Percentiles rank a stretch among this genome's conserved stretches.
phyloP scores from a whole-genome alignment of 2,888 invertebrate species.

The Paralinhomoeus sp. region DNA sequence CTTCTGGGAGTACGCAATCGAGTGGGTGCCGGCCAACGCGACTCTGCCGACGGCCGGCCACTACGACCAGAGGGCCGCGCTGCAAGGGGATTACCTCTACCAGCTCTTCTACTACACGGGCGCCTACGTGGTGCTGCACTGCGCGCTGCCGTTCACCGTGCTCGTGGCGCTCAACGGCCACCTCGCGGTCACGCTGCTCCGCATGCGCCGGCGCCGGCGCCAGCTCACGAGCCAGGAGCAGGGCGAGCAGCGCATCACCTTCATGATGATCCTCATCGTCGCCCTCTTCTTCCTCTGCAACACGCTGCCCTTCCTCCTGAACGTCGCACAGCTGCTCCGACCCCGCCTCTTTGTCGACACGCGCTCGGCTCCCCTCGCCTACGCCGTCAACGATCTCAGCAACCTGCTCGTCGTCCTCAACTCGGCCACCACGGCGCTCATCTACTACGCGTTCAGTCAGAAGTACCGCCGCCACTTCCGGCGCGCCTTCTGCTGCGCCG shows the following conservation, averaged over 20 bases:
- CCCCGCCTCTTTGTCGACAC: neutral
- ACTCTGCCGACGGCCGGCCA: slow-evolving; percentile 6
- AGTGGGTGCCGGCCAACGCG: slow-evolving; percentile 5
- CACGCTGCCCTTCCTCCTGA: slow-evolving; percentile 11
- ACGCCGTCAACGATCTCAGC: slow-evolving; percentile 17
- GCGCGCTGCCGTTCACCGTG: slow-evolving; percentile 18
- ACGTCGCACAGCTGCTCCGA: neutral
- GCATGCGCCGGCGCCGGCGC: slow-evolving; percentile 12
- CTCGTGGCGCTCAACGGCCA: slow-evolving; percentile 17
- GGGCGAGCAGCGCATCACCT: slow-evolving; percentile 17
- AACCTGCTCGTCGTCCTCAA: slow-evolving; percentile 19
- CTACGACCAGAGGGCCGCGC: no score
- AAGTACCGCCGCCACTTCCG: slow-evolving; percentile 12
- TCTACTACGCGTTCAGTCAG: slow-evolving; percentile 18
- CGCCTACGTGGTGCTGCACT: slow-evolving; percentile 19
- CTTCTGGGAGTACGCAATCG: slow-evolving; percentile 19
- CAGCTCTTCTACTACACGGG: slow-evolving; percentile 18
- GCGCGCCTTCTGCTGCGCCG: neutral
- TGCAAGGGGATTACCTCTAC: slow-evolving; percentile 7
- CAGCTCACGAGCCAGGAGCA: slow-evolving; percentile 18
- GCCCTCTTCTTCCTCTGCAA: slow-evolving; percentile 18
- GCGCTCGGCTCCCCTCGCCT: slow-evolving; percentile 9
- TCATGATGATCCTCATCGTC: slow-evolving; percentile 22
- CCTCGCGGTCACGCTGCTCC: slow-evolving; percentile 12
- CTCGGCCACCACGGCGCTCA: slow-evolving; percentile 19